phyloP scores from a whole-genome alignment of 2,888 invertebrate genomes.

The Caenorhabditis imperialis region DNA sequence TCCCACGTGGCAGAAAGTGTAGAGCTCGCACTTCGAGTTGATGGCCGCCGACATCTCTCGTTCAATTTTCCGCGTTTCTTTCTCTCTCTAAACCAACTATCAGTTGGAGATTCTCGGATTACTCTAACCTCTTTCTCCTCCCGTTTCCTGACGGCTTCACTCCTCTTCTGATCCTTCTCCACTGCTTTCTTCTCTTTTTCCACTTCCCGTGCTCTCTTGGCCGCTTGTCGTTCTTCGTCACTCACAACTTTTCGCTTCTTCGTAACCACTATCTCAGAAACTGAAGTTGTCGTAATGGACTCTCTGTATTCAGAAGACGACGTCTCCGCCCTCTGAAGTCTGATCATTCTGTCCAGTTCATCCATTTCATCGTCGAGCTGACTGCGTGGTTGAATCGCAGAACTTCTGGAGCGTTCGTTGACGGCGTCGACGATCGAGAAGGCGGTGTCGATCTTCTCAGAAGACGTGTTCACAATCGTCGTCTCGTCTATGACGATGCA shows the following conservation, averaged over 20 bases:
- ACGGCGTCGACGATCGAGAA: conserved; percentile 24
- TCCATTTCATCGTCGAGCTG: conserved; percentile 20
- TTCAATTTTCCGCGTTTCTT: conserved; percentile 51
- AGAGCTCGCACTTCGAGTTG: conserved; percentile 56
- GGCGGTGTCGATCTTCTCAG: conserved; percentile 5
- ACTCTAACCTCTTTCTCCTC: conserved; percentile 20
- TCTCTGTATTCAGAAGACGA: background rate
- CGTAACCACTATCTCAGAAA: background rate
- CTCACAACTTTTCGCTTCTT: conserved; percentile 31
- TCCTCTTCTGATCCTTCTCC: conserved; percentile 20
- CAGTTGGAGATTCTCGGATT: background rate
- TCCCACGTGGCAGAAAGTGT: conserved; percentile 58
- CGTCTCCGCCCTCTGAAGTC: background rate
- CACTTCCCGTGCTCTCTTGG: conserved; percentile 21
- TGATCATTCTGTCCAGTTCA: conserved; percentile 27
- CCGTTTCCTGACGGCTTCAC: conserved; percentile 14
- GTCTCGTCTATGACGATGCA: conserved; percentile 46
- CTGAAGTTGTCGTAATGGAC: no score
- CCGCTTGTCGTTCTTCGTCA: conserved; percentile 7
- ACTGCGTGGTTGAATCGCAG: background rate
- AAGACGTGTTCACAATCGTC: conserved; percentile 20
- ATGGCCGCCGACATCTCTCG: conserved; percentile 53
- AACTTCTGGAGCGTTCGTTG: conserved; percentile 12
- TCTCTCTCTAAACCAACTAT: conserved; percentile 57
- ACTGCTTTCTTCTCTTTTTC: conserved; percentile 31